These are phyloP conservation scores for Brachionus rotundiformis DNA, from an alignment of 1,140 invertebrate species.

Conservation along the genomic window DNA sequence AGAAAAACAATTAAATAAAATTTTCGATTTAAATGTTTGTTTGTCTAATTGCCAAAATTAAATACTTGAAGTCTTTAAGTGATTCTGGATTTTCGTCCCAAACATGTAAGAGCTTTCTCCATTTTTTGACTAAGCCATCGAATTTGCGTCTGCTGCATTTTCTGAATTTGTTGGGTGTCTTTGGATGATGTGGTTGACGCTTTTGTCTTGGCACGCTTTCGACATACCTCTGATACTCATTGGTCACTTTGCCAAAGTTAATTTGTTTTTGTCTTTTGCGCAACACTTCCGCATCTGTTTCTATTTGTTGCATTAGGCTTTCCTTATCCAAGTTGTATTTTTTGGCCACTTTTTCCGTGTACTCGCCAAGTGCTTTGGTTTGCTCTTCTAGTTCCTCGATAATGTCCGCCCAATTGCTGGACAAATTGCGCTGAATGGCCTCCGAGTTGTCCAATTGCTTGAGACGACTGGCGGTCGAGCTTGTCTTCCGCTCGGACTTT, in stretches of 20 bases:
- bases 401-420: conserved; percentile 49
- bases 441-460: conserved; percentile 15
- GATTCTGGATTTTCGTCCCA: conserved; percentile 69
- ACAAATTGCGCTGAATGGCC: conserved; percentile 45
- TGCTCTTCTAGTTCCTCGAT: conserved; percentile 50
- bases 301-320: conserved; percentile 48
- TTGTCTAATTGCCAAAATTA: conserved; percentile 16
- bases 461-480: background rate
- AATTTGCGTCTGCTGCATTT: conserved; percentile 86
- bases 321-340: conserved; percentile 41
- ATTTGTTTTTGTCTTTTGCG: conserved; percentile 84
- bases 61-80: conserved; percentile 48
- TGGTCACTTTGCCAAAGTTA: conserved; percentile 89
- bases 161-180: conserved; percentile 79
- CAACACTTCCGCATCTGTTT: conserved; percentile 72
- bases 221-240: conserved; percentile 79
- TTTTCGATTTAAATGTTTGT: no score
- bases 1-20: no score
- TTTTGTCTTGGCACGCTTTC: conserved; percentile 74
- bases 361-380: conserved; percentile 13
- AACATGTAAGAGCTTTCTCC: conserved; percentile 79
- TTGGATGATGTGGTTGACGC: conserved; percentile 74
- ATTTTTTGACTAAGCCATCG: conserved; percentile 81
- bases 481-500: conserved; percentile 38
- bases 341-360: conserved; percentile 25